A percentile compares a stretch with the other conserved stretches of the same genome.
Conservation (phyloP, 2,797 vertebrate species). For the Threskiornis aethiopicus region DNA sequence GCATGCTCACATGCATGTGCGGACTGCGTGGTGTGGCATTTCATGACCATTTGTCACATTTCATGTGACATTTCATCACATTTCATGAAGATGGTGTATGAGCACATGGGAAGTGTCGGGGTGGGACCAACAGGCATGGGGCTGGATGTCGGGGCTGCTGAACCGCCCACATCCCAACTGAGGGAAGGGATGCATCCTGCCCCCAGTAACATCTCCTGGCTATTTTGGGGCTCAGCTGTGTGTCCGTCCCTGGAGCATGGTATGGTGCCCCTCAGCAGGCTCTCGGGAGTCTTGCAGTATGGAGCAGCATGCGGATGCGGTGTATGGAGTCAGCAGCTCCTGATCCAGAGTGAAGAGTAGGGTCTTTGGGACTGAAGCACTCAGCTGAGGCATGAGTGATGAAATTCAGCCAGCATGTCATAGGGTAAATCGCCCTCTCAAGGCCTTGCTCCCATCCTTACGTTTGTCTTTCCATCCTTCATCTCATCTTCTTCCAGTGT, state of each 20-base stretch:
- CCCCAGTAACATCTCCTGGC: background rate
- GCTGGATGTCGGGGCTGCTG: background rate
- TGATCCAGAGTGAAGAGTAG: background rate
- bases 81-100: background rate
- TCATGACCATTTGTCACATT: too few relatives aligned
- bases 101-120: background rate
- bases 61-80: too few relatives aligned
- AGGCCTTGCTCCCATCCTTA: background rate
- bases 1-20: accelerated
- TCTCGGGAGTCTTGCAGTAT: background rate
- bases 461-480: background rate
- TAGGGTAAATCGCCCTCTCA: background rate
- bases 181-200: background rate
- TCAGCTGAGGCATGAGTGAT: background rate
- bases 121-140: background rate
- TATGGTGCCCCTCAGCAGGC: background rate
- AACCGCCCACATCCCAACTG: background rate
- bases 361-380: background rate
- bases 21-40: background rate
- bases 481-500: background rate
- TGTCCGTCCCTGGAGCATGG: background rate
- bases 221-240: background rate
- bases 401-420: background rate
- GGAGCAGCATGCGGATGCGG: background rate
- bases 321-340: background rate